phyloP scores from a whole-genome alignment of 1,140 invertebrate species.

The Eupristina koningsbergeri region DNA sequence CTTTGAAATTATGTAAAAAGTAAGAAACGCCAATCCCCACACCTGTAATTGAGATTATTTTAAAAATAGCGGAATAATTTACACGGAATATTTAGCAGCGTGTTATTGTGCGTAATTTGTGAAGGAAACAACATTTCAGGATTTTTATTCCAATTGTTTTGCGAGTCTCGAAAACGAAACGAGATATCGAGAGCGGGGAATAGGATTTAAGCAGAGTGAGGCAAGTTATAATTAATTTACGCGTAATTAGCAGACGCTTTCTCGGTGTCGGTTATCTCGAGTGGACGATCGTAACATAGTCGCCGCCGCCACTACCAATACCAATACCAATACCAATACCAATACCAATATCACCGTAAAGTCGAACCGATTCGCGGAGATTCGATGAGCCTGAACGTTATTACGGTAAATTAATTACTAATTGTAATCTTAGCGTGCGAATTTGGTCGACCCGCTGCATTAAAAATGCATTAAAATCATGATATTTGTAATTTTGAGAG shows the following conservation, averaged over 20 bases:
- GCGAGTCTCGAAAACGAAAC: not conserved
- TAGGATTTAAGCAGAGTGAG: not conserved
- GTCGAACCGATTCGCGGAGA: slow-evolving; percentile 50
- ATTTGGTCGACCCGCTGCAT: not conserved
- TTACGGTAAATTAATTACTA: slow-evolving; percentile 56
- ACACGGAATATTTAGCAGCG: not conserved
- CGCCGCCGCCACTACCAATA: slow-evolving; percentile 50
- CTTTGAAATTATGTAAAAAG: not conserved
- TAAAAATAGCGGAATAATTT: not conserved
- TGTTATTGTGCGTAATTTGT: not conserved
- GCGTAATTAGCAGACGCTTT: slow-evolving; percentile 61
- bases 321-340: no score
- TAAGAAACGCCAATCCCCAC: not conserved
- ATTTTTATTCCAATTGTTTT: not conserved
- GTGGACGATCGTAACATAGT: slow-evolving; percentile 59
- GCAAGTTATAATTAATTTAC: slow-evolving; percentile 61
- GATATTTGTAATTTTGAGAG: slow-evolving; percentile 5
- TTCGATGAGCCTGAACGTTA: slow-evolving; percentile 51
- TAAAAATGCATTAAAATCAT: slow-evolving; percentile 40
- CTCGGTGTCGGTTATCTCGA: slow-evolving; percentile 56
- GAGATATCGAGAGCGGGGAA: not conserved
- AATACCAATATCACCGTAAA: not conserved
- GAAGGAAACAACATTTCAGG: no score
- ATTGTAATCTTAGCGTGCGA: slow-evolving; percentile 17
- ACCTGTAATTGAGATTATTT: not conserved